These are phyloP conservation scores for Aphelocoma californica DNA, from an alignment of 2,797 vertebrate genomes.

Conservation along the genomic window DNA sequence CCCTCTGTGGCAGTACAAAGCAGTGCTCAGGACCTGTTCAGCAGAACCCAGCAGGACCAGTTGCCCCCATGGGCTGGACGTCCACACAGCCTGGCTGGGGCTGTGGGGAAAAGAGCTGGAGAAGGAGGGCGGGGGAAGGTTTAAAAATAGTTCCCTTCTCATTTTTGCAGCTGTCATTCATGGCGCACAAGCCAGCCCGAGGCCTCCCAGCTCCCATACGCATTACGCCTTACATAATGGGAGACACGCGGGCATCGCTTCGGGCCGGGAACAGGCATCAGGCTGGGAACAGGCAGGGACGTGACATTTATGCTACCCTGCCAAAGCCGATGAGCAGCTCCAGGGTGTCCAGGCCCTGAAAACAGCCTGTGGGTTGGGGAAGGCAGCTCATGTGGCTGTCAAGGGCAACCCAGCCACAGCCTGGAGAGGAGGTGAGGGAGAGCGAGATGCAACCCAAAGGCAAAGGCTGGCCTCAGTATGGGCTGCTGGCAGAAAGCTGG, in stretches of 20 bases:
- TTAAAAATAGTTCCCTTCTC: conserved; percentile 46
- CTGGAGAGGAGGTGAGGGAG: not conserved
- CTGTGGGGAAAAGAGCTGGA: not conserved
- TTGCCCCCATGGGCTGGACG: not conserved
- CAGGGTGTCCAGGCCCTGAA: not conserved
- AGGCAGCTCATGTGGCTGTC: not conserved
- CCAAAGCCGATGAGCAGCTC: not conserved
- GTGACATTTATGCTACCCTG: conserved; percentile 6
- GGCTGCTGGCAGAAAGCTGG: not conserved
- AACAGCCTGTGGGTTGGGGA: not conserved
- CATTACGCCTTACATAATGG: conserved; percentile 22
- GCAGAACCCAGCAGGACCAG: not conserved
- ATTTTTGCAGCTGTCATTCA: conserved; percentile 43
- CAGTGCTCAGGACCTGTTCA: not conserved
- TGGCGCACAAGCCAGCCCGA: not conserved
- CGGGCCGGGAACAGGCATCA: not conserved
- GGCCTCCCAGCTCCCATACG: conserved; percentile 9
- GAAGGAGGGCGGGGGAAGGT: not conserved
- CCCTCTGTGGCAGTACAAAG: not conserved
- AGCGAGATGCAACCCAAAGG: accelerated
- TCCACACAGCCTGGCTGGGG: not conserved
- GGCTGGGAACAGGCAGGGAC: conserved; percentile 1
- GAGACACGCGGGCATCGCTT: not conserved
- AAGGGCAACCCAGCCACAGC: not conserved
- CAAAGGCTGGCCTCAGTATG: accelerated